Evolutionary conservation across 2,113 vertebrate species (phyloP).

Genomic region (Accipiter cooperii): DNA sequence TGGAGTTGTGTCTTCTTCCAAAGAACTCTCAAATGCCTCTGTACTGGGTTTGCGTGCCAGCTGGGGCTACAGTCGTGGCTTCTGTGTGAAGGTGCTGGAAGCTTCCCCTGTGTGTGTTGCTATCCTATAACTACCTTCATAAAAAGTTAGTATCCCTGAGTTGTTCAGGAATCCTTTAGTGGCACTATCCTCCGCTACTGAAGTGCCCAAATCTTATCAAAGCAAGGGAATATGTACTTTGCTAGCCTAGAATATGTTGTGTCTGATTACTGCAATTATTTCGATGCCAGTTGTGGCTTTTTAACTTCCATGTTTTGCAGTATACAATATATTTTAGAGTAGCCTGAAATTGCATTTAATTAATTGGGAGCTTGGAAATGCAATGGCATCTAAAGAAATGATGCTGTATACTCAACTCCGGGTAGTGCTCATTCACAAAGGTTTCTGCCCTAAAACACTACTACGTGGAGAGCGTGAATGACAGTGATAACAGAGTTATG

Average conservation of each 20-base stretch:
- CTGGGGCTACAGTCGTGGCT: too few species aligned
- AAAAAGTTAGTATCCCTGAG: background rate
- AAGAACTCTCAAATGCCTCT: background rate
- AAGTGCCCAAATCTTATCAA: background rate
- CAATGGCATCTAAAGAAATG: background rate
- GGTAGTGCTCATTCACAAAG: background rate
- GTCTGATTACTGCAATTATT: background rate
- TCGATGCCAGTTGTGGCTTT: background rate
- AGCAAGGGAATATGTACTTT: background rate
- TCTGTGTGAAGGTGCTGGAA: too few species aligned
- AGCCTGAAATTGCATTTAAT: background rate
- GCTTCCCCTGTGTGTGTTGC: too few species aligned
- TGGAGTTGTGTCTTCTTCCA: background rate
- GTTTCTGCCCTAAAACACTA: background rate
- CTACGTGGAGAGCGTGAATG: background rate
- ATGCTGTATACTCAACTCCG: background rate
- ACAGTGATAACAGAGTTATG: background rate
- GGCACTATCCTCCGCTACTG: background rate
- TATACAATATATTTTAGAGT: background rate
- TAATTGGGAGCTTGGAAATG: background rate
- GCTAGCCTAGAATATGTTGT: background rate
- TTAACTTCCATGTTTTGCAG: background rate
- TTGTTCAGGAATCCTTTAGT: background rate
- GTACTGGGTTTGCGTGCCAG: too few species aligned
- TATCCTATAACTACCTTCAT: background rate